Conservation (phyloP, 2,113 vertebrate genomes). For the Larimichthys polyactis region DNA sequence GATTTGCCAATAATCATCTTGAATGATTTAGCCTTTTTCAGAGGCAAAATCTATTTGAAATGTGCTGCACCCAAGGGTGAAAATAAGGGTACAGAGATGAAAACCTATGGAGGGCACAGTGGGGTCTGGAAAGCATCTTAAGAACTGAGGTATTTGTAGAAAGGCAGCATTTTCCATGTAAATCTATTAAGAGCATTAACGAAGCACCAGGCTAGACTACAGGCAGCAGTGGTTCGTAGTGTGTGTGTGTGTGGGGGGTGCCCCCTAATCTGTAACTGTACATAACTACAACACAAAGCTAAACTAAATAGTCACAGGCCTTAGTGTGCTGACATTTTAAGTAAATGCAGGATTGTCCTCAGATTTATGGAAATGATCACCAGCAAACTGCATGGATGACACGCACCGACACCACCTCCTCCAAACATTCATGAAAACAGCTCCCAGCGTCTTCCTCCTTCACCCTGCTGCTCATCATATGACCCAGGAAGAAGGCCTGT, state of each 20-base stretch:
- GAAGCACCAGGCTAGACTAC: constrained; percentile 16
- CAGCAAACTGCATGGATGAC: background rate
- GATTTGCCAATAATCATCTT: background rate
- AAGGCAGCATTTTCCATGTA: constrained; percentile 20
- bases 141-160: background rate
- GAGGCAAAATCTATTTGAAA: too few species aligned
- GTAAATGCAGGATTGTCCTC: background rate
- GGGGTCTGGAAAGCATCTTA: constrained; percentile 22
- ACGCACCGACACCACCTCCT: background rate
- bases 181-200: constrained; percentile 63
- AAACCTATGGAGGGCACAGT: background rate
- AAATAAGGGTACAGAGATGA: background rate
- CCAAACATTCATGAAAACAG: background rate
- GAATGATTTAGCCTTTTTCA: background rate
- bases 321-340: background rate
- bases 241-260: background rate
- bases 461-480: constrained; percentile 73
- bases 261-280: background rate
- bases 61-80: background rate
- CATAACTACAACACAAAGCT: background rate
- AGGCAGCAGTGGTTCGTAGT: constrained; percentile 1
- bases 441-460: constrained; percentile 13
- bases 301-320: background rate
- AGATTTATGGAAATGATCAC: background rate
- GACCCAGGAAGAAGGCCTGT: constrained; percentile 59